phyloP scores from a whole-genome alignment of 2,888 invertebrate species.

The Papilio protenor region DNA sequence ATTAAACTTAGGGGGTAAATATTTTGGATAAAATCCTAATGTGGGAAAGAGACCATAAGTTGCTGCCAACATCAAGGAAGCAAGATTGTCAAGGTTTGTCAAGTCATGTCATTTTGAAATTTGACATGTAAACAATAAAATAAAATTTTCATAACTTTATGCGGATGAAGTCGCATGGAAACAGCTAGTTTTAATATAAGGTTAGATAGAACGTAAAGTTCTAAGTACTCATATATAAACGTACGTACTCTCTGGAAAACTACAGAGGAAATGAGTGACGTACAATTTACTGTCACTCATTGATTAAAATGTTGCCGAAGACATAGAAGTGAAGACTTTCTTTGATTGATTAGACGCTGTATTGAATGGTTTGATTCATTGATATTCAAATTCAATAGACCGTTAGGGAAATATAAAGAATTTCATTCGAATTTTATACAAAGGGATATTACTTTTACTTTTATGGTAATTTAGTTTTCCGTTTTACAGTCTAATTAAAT shows the following conservation, averaged over 20 bases:
- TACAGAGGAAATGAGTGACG: constrained; percentile 12
- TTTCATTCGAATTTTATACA: background rate
- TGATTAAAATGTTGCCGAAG: constrained; percentile 31
- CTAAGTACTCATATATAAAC: background rate
- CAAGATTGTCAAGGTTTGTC: too few relatives aligned
- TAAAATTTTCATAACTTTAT: too few relatives aligned
- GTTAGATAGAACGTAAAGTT: background rate
- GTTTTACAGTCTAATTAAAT: too few relatives aligned
- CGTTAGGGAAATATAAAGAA: background rate
- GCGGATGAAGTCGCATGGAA: too few relatives aligned
- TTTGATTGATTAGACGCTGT: constrained; percentile 28
- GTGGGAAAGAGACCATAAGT: too few relatives aligned
- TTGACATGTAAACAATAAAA: too few relatives aligned
- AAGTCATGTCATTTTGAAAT: too few relatives aligned
- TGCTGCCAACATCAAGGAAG: too few relatives aligned
- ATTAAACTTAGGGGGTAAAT: too few relatives aligned
- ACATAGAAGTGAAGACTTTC: constrained; percentile 22
- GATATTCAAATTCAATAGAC: constrained; percentile 14
- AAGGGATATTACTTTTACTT: background rate
- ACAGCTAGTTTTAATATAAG: too few relatives aligned
- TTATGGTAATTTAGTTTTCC: background rate
- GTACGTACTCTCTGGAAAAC: background rate
- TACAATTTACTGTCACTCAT: constrained; percentile 13
- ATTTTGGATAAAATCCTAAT: too few relatives aligned
- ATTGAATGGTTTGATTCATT: constrained; percentile 21